A percentile compares a stretch with the other conserved stretches of the same genome.
phyloP scores from a whole-genome alignment of 2,888 invertebrate species.

The Lycophotia porphyrea region DNA sequence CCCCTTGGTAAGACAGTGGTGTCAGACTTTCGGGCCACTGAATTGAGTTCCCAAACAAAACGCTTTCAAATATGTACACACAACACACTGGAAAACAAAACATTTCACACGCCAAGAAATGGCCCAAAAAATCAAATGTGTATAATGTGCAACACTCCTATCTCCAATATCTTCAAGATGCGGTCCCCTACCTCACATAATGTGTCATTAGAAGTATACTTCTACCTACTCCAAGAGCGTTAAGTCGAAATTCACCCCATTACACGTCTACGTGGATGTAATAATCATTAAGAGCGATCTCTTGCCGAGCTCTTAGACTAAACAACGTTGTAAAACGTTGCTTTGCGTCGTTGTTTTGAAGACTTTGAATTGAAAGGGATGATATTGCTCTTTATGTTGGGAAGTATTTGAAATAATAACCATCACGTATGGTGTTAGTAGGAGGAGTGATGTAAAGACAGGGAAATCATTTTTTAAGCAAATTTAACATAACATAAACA shows the following conservation, averaged over 20 bases:
- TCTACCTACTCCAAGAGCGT: conserved; percentile 3
- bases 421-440: neutral
- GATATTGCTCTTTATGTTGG: neutral
- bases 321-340: neutral
- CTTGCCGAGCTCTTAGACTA: conserved; percentile 25
- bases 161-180: conserved; percentile 34
- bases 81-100: neutral
- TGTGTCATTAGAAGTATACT: conserved; percentile 40
- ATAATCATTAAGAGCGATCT: conserved; percentile 54
- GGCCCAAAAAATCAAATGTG: conserved; percentile 6
- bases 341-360: conserved; percentile 17
- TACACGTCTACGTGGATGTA: conserved; percentile 26
- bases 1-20: neutral
- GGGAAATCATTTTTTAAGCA: too few species aligned
- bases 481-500: too few species aligned
- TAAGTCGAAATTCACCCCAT: conserved; percentile 42
- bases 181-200: neutral
- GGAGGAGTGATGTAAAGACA: neutral
- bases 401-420: neutral
- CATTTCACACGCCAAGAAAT: neutral
- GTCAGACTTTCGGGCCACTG: neutral
- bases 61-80: neutral
- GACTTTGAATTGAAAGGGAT: neutral
- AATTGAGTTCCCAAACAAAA: neutral
- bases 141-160: neutral